Base-by-base conservation (phyloP, 2,888 invertebrate genomes). In the Caenorhabditis sp. region DNA sequence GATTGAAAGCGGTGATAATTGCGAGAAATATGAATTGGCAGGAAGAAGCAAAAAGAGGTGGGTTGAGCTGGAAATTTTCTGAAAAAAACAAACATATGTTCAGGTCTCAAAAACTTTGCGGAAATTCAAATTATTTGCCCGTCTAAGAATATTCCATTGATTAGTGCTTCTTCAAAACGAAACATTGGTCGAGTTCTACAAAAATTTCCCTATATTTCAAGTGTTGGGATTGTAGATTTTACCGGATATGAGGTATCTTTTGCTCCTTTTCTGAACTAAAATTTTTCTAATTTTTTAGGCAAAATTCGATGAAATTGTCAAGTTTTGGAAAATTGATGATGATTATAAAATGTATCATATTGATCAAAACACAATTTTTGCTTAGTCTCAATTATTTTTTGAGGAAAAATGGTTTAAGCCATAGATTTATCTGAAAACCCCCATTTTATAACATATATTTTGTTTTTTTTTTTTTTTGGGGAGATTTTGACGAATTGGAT, bases 131-230 rank as follows among this genome's bases (percentile, higher is more conserved):
- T 12, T 12, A n/a, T 59, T 0, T 75, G 72, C 36, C 54, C 62
- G 0, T 5, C 19, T 10, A 49, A 43, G 10, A 21, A 24, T 6
- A 69, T 69, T 31, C 73, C 73, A 10, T 1, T 73, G 19, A 55
- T 73, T 8, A 50, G 59, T 12, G 69, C 57, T 14, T 43, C 67
- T n/a, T 72, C 78, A 12, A 76, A 71, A 53, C 70, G 66, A 23
- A 59, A 58, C 23, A 50, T 80, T 54, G 69, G 71, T 10, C 57
- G 68, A 58, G 50, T 61, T 17, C 61, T 72, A 51, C 65, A 76
- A 19, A 80, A 80, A 51, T 70, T 63, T 54, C 80, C 80, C 5
- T 78, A 78, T 51, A 69, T 70, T 17, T 62, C 51, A 23, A 64
- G 69, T 14, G 50, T 80, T 23, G 80, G 75, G 1, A 21, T 80